Percentiles rank a stretch among this genome's conserved stretches.
phyloP scores from a whole-genome alignment of 2,113 vertebrate species.

The Cryptoleucopteryx plumbea region DNA sequence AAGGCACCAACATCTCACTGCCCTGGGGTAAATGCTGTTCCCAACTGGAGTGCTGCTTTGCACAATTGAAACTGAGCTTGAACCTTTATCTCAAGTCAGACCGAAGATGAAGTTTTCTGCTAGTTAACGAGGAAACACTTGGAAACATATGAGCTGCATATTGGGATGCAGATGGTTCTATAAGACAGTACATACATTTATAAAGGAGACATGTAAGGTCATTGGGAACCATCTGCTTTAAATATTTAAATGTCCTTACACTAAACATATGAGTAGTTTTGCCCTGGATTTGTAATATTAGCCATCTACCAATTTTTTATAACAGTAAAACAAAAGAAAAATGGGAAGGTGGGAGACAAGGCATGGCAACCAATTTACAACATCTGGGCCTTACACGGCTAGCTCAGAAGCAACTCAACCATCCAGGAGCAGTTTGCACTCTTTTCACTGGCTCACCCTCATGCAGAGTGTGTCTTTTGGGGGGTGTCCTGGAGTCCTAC shows the following conservation, averaged over 20 bases:
- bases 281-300: slow-evolving; percentile 63
- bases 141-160: slow-evolving; percentile 70
- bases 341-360: slow-evolving; percentile 48
- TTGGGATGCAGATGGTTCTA: slow-evolving; percentile 68
- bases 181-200: slow-evolving; percentile 66
- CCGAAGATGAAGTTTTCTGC: slow-evolving; percentile 42
- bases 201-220: slow-evolving; percentile 73
- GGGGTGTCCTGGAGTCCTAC: too few relatives aligned
- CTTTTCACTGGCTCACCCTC: too few relatives aligned
- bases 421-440: too few relatives aligned
- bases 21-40: too few relatives aligned
- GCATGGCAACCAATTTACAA: slow-evolving; percentile 57
- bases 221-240: slow-evolving; percentile 68
- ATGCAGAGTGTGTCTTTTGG: too few relatives aligned
- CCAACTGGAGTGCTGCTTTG: neutral
- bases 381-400: slow-evolving; percentile 25
- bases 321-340: slow-evolving; percentile 51
- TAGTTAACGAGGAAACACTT: slow-evolving; percentile 59
- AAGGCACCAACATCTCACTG: too few relatives aligned
- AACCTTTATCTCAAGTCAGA: slow-evolving; percentile 21
- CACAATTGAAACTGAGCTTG: neutral
- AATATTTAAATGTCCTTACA: slow-evolving; percentile 65
- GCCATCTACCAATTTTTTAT: slow-evolving; percentile 56
- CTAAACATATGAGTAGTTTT: slow-evolving; percentile 55
- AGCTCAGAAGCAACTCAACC: too few relatives aligned